Evolutionary conservation across 2,797 vertebrate genomes (phyloP).

Genomic region (Betta splendens): DNA sequence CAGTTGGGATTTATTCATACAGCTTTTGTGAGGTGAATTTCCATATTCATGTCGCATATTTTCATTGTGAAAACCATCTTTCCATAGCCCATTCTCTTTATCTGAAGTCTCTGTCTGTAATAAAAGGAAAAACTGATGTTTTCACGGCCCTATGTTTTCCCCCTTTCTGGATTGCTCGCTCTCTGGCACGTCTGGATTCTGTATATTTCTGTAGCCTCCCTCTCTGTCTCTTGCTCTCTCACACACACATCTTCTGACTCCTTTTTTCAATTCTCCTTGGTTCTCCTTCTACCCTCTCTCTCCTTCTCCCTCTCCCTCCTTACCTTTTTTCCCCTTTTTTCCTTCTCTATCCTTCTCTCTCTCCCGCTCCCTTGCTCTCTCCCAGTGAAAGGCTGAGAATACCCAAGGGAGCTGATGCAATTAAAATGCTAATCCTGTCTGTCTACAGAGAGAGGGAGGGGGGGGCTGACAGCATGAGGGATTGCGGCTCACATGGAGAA

Average conservation of each 20-base stretch:
- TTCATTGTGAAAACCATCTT: slow-evolving; percentile 46
- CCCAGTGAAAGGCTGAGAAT: slow-evolving; percentile 88
- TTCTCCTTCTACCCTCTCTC: slow-evolving; percentile 75
- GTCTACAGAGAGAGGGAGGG: slow-evolving; percentile 86
- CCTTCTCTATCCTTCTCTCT: slow-evolving; percentile 55
- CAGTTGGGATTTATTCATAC: slow-evolving; percentile 48
- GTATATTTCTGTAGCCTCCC: slow-evolving; percentile 64
- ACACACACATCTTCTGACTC: slow-evolving; percentile 78
- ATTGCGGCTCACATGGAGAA: slow-evolving; percentile 88
- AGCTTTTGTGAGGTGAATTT: slow-evolving; percentile 44
- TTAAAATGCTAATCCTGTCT: slow-evolving; percentile 92
- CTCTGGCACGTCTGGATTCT: slow-evolving; percentile 63
- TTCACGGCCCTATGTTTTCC: slow-evolving; percentile 63
- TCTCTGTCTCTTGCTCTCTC: slow-evolving; percentile 45
- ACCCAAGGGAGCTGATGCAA: slow-evolving; percentile 90
- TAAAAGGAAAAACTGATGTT: slow-evolving; percentile 68
- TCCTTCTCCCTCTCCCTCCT: slow-evolving; percentile 39
- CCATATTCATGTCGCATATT: slow-evolving; percentile 59
- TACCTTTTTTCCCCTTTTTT: slow-evolving; percentile 63
- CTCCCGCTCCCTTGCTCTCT: slow-evolving; percentile 75
- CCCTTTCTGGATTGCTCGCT: slow-evolving; percentile 53
- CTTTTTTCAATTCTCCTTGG: slow-evolving; percentile 81
- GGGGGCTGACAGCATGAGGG: slow-evolving; percentile 89
- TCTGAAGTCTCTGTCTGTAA: slow-evolving; percentile 57
- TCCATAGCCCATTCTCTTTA: slow-evolving; percentile 56